These are phyloP conservation scores for Adineta ricciae DNA, from an alignment of 2,888 invertebrate genomes.

Conservation along the genomic window DNA sequence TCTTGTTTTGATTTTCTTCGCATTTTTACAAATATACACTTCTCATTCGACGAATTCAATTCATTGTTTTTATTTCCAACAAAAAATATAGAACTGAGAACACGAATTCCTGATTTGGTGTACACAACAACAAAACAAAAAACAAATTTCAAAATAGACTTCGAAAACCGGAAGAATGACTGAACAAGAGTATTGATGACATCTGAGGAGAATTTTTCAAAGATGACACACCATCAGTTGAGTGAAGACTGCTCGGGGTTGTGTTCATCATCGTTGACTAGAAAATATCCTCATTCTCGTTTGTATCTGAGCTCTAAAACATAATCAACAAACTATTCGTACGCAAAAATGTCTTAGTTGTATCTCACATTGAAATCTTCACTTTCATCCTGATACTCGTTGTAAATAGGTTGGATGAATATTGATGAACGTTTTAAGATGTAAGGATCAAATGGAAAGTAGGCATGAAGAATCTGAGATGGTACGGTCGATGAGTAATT, in stretches of 20 bases:
- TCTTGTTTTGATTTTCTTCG: background rate
- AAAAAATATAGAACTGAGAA: background rate
- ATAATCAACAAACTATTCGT: no score
- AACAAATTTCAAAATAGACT: background rate
- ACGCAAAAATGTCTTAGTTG: no score
- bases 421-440: constrained; percentile 58
- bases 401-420: constrained; percentile 27
- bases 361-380: no score
- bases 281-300: no score
- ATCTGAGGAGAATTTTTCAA: background rate
- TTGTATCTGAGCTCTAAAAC: no score
- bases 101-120: background rate
- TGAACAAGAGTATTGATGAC: background rate
- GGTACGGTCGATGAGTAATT: background rate
- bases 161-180: background rate
- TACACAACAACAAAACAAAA: background rate
- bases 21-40: no score
- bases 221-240: background rate
- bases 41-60: background rate
- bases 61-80: background rate
- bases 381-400: constrained; percentile 21
- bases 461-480: constrained; percentile 56
- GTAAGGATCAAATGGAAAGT: constrained; percentile 85
- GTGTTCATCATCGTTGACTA: background rate
- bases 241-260: background rate